Conservation (phyloP, 2,113 vertebrate genomes). For the Halcyon senegalensis region DNA sequence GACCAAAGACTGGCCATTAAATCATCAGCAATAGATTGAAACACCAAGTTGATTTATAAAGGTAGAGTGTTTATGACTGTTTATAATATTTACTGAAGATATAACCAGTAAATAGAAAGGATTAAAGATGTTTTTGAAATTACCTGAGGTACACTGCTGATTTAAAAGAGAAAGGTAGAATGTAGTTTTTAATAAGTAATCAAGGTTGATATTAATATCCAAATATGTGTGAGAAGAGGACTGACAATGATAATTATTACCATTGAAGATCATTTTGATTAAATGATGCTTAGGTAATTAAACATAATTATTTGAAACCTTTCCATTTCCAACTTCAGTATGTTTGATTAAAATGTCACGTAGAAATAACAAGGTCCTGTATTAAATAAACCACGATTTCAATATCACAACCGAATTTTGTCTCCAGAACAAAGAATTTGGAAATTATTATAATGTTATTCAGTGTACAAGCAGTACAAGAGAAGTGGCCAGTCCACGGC, state of each 20-base stretch:
- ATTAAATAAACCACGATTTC: not conserved
- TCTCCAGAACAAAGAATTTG: not conserved
- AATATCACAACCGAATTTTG: not conserved
- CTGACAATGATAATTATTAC: constrained; percentile 39
- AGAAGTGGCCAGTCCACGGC: not conserved
- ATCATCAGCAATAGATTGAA: not conserved
- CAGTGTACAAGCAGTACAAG: not conserved
- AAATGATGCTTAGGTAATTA: constrained; percentile 51
- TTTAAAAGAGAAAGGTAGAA: constrained; percentile 1
- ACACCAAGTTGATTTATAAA: not conserved
- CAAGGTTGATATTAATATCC: constrained; percentile 6
- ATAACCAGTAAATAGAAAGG: not conserved
- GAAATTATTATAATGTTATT: not conserved
- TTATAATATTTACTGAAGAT: not conserved
- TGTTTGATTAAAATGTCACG: constrained; percentile 34
- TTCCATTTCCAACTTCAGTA: not conserved
- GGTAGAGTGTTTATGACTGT: not conserved
- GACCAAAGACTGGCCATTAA: not conserved
- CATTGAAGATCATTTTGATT: constrained; percentile 40
- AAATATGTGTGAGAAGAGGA: constrained; percentile 4
- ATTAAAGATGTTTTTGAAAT: not conserved
- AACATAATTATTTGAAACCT: constrained; percentile 35
- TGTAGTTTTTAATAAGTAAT: constrained; percentile 3
- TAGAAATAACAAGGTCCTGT: not conserved
- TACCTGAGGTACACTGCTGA: not conserved